phyloP scores from a whole-genome alignment of 2,797 vertebrate species.

The Megaceryle alcyon region DNA sequence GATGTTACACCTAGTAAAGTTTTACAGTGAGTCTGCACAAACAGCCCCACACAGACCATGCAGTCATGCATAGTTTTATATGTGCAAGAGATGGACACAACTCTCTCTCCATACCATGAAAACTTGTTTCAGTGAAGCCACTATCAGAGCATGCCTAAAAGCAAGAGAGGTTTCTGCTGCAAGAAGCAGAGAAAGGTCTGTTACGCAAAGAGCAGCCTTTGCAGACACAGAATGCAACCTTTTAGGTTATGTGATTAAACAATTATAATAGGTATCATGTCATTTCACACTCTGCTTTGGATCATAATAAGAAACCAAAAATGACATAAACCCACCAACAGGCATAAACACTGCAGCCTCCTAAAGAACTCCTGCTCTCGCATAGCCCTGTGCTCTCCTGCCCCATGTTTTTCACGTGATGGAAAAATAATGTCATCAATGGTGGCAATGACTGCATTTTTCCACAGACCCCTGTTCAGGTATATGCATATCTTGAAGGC shows the following conservation, averaged over 20 bases:
- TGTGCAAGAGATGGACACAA: neutral
- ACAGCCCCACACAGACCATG: neutral
- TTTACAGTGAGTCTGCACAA: neutral
- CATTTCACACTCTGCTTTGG: neutral
- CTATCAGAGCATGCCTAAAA: neutral
- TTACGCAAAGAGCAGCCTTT: neutral
- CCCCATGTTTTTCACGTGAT: neutral
- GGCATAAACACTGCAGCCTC: rapidly evolving
- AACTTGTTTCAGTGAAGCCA: neutral
- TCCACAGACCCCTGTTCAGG: neutral
- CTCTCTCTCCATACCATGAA: neutral
- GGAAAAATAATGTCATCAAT: neutral
- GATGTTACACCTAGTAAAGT: neutral
- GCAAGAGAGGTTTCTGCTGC: neutral
- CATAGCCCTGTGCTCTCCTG: neutral
- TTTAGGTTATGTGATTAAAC: neutral
- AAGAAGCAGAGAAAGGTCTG: neutral
- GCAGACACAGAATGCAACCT: neutral
- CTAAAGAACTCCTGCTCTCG: neutral
- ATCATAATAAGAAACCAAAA: neutral
- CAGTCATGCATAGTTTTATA: neutral
- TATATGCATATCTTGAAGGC: neutral
- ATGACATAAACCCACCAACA: neutral
- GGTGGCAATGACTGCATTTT: neutral
- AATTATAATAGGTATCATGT: neutral